Evolutionary conservation across 2,888 invertebrate genomes (phyloP).

Genomic region (Chironomus riparius): DNA sequence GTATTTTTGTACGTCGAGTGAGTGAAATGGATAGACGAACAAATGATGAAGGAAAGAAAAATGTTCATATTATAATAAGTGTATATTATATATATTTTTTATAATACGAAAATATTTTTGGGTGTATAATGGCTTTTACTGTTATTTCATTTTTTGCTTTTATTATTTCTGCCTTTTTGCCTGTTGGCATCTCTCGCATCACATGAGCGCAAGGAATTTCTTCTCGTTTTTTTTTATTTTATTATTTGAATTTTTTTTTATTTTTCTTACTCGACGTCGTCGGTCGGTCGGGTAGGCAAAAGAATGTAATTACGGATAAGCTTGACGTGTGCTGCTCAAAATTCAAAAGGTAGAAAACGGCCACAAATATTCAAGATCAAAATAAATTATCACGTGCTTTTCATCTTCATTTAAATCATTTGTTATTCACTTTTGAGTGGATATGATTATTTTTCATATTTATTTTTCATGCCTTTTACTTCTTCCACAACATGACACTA

Average conservation of each 20-base stretch:
- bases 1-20: slow-evolving; percentile 21
- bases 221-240: neutral
- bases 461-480: too few relatives aligned
- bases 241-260: neutral
- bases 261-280: neutral
- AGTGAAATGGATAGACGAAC: neutral
- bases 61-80: slow-evolving; percentile 23
- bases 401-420: neutral
- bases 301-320: slow-evolving; percentile 22
- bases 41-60: slow-evolving; percentile 9
- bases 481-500: too few relatives aligned
- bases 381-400: slow-evolving; percentile 19
- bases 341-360: slow-evolving; percentile 17
- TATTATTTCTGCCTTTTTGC: neutral
- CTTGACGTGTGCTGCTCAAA: slow-evolving; percentile 20
- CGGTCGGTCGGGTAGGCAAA: neutral
- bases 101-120: neutral
- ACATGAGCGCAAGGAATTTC: slow-evolving; percentile 1
- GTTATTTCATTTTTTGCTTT: neutral
- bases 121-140: neutral
- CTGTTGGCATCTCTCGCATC: neutral
- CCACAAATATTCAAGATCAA: neutral
- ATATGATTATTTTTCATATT: too few relatives aligned
- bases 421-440: neutral
- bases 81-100: slow-evolving; percentile 12